Percentiles rank a stretch among this genome's conserved stretches.
phyloP scores from a whole-genome alignment of 2,797 vertebrate species.

The Thalassophryne amazonica region DNA sequence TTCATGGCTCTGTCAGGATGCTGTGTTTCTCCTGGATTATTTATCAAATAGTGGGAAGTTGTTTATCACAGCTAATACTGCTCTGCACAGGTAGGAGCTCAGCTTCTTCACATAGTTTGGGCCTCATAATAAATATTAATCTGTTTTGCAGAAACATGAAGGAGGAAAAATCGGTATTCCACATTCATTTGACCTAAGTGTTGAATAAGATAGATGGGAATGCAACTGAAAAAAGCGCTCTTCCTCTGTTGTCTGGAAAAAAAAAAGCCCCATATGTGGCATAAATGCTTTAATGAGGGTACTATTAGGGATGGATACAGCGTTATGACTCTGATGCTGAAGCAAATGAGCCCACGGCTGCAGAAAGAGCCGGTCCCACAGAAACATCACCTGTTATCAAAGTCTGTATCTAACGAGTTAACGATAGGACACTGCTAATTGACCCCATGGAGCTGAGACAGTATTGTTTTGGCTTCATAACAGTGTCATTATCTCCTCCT shows the following conservation, averaged over 20 bases:
- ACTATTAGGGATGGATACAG: conserved; percentile 9
- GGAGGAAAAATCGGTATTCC: conserved; percentile 24
- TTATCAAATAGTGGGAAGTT: conserved; percentile 72
- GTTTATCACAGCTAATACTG: conserved; percentile 73
- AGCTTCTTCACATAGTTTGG: conserved; percentile 37
- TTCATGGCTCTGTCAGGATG: conserved; percentile 71
- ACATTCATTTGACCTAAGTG: conserved; percentile 45
- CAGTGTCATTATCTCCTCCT: conserved; percentile 49
- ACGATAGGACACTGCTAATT: conserved; percentile 35
- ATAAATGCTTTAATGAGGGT: conserved; percentile 40
- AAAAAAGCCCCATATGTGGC: conserved; percentile 21
- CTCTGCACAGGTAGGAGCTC: conserved; percentile 54
- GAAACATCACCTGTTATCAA: conserved; percentile 7
- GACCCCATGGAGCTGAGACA: conserved; percentile 31
- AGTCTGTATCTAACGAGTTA: conserved; percentile 12
- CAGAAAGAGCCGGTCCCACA: neutral
- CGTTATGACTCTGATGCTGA: conserved; percentile 1
- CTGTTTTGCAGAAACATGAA: conserved; percentile 30
- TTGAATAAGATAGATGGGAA: conserved; percentile 4
- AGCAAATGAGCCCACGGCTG: neutral
- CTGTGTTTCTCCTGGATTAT: conserved; percentile 77
- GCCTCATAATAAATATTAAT: conserved; percentile 58
- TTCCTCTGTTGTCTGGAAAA: conserved; percentile 11
- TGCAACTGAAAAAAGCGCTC: neutral
- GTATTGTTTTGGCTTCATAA: conserved; percentile 37